A percentile compares a stretch with the other conserved stretches of the same genome.
These are phyloP conservation scores for Etheostoma spectabile DNA, from an alignment of 2,113 vertebrate genomes.

Conservation along the genomic window DNA sequence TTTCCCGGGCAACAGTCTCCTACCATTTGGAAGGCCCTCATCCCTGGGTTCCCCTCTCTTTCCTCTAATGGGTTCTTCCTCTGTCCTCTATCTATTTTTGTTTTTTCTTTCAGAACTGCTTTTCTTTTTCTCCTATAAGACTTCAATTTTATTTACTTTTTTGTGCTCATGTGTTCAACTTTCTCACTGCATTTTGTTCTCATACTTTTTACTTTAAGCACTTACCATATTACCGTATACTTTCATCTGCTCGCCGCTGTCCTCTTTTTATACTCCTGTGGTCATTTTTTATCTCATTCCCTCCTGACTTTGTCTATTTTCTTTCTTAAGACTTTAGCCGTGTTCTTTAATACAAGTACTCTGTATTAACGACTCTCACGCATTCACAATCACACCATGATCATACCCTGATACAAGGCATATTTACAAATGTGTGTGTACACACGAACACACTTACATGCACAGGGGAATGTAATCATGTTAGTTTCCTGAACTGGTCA, in stretches of 20 bases:
- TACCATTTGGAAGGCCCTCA: slow-evolving; percentile 77
- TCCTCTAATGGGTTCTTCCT: slow-evolving; percentile 66
- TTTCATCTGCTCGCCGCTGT: slow-evolving; percentile 10
- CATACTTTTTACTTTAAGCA: slow-evolving; percentile 30
- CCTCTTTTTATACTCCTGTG: slow-evolving; percentile 25
- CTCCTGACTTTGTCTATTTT: neutral
- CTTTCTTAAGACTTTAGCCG: slow-evolving; percentile 9
- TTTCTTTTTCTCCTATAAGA: slow-evolving; percentile 20
- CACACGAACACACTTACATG: neutral
- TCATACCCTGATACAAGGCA: slow-evolving; percentile 1
- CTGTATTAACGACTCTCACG: slow-evolving; percentile 28
- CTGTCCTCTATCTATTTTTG: slow-evolving; percentile 43
- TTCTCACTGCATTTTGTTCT: neutral
- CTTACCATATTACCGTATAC: slow-evolving; percentile 6
- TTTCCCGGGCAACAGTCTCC: slow-evolving; percentile 80
- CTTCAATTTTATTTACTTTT: slow-evolving; percentile 3
- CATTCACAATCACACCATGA: slow-evolving; percentile 10
- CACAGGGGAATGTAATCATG: slow-evolving; percentile 70
- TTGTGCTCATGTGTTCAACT: neutral
- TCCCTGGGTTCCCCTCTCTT: slow-evolving; percentile 70
- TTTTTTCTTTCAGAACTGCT: slow-evolving; percentile 20
- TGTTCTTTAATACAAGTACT: slow-evolving; percentile 4
- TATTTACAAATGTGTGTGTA: slow-evolving; percentile 22
- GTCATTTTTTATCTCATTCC: slow-evolving; percentile 34
- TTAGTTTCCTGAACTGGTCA: slow-evolving; percentile 68